phyloP scores from a whole-genome alignment of 1,140 invertebrate species.

The Drosophila equinoxialis region DNA sequence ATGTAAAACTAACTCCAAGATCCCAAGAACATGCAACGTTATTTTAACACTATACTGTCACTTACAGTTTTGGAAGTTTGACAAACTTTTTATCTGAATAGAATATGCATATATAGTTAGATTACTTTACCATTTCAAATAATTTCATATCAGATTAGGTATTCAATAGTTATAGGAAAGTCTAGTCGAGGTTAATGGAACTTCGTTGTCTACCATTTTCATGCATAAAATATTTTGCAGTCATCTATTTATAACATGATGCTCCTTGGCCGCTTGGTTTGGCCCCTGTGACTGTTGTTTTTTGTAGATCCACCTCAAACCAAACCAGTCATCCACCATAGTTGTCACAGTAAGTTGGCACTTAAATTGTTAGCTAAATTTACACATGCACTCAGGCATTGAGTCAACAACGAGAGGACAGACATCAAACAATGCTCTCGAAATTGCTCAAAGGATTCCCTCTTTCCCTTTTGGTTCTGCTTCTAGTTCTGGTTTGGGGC shows the following conservation, averaged over 20 bases:
- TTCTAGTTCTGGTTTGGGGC: conserved; percentile 20
- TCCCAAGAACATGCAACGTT: neutral
- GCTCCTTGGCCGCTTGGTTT: neutral
- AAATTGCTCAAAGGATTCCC: conserved; percentile 33
- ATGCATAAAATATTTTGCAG: conserved; percentile 33
- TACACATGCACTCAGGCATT: conserved; percentile 72
- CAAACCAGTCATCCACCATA: conserved; percentile 34
- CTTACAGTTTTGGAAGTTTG: neutral
- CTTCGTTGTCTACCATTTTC: neutral
- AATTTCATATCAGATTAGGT: neutral
- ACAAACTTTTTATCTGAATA: neutral
- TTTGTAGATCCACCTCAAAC: neutral
- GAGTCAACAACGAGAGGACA: conserved; percentile 51
- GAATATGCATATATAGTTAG: too few relatives aligned
- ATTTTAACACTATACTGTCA: neutral
- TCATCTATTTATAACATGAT: conserved; percentile 62
- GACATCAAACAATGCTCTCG: conserved; percentile 49
- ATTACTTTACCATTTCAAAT: too few relatives aligned
- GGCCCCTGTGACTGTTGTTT: neutral
- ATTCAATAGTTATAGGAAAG: neutral
- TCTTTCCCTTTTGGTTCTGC: neutral
- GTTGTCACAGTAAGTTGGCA: conserved; percentile 74
- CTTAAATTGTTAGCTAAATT: conserved; percentile 78
- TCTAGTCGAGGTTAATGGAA: too few relatives aligned
- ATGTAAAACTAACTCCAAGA: conserved; percentile 3